A percentile compares a stretch with the other conserved stretches of the same genome.
Conservation (phyloP, 2,888 invertebrate species). For the Phyto melanocephala region DNA sequence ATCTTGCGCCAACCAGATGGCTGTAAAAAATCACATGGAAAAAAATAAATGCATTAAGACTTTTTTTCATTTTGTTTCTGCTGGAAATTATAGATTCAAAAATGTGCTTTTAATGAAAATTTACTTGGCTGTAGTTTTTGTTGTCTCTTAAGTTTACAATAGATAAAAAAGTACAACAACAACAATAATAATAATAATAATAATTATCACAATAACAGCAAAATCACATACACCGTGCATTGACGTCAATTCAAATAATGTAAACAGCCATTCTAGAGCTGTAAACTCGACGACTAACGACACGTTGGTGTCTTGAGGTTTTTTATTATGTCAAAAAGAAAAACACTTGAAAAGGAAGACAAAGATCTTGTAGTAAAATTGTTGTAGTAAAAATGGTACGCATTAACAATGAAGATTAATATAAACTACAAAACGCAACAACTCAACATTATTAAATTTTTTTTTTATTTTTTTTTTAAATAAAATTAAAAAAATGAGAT, state of each 20-base stretch:
- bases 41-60: background rate
- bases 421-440: too few species aligned
- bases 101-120: background rate
- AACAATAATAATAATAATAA: constrained; percentile 8
- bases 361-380: constrained; percentile 50
- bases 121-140: background rate
- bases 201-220: background rate
- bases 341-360: background rate
- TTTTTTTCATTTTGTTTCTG: background rate
- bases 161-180: background rate
- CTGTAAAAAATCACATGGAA: constrained; percentile 81
- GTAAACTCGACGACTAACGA: background rate
- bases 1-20: constrained; percentile 96
- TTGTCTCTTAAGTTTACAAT: constrained; percentile 6
- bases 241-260: constrained; percentile 51
- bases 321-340: constrained; percentile 10
- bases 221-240: background rate
- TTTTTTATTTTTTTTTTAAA: too few species aligned
- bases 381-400: constrained; percentile 35
- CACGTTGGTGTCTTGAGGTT: background rate
- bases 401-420: background rate
- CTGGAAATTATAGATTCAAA: constrained; percentile 28
- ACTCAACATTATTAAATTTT: too few species aligned
- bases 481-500: too few species aligned
- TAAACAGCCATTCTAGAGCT: background rate